Evolutionary conservation across 2,113 vertebrate species (phyloP), one percentile per base, ranked within the genome.

Genomic region (Grammomys dolichurus): DNA sequence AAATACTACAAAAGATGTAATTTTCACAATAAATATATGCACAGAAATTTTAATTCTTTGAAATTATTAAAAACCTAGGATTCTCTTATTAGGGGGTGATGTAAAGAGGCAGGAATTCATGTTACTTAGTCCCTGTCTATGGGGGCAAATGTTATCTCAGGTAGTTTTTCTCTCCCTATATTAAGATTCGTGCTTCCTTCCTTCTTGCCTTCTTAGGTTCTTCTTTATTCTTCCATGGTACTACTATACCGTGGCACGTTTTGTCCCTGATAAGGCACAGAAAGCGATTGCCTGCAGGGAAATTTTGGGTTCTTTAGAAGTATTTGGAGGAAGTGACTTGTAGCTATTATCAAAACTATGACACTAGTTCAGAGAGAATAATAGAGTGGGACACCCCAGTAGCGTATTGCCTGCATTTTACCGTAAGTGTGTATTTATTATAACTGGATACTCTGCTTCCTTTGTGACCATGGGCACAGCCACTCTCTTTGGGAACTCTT

Each of bases 141-240:
- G 72, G 46, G 93, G 92, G 77, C 58, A 90, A 3, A 69, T 95
- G 88, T 82, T 81, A 87, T 96, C 97, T 98, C 97, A 97, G 97
- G 97, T 98, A 94, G 86, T 93, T 94, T 95, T 90, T 89, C 51
- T 92, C 88, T 90, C 69, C 76, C 87, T 87, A 7, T 26, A n/a
- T 95, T 89, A 69, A 48, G 58, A 5, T 46, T 43, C 87, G 58
- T 88, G 69, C 78, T 72, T 93, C 89, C 89, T 51, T 80, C 54
- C 76, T 51, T 85, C 48, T 95, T 70, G 36, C 43, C 43, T 78
- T 87, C 58, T 13, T 54, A 2, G 0, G 89, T 93, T 89, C 89
- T 75, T 92, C 69, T 51, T 86, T 77, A 69, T 43, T 92, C 43
- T 94, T 69, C 46, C 16, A 5, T 70, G 85, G 54, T 73, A n/a